Evolutionary conservation across 2,888 invertebrate genomes (phyloP), one percentile per base, ranked within the genome.

Genomic region (Cryptocephalus moraei): DNA sequence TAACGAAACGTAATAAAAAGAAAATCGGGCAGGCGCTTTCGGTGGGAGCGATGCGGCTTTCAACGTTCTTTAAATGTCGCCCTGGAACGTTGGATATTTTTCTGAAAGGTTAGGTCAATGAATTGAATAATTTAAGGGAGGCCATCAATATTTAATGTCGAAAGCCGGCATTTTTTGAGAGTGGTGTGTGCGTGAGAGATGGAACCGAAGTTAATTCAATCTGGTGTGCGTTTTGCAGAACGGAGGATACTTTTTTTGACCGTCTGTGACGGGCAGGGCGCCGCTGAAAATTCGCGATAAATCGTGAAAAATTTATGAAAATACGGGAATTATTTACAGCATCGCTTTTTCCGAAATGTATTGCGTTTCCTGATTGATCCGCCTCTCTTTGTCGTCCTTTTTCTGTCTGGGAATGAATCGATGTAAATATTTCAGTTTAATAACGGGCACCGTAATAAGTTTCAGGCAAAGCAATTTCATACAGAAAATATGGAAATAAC

Each of bases 231-330:
- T 55, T 52, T 56, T 52, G 52, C 49, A 49, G 51, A 55, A 52
- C 46, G 51, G 52, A 53, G 52, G 47, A 54, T 55, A 55, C 55
- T 22, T 56, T 57, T 56, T 56, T 56, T 52, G 58, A 50, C 52
- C 55, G 57, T 59, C 59, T 60, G 58, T 56, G 56, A 58, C 56
- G 59, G 56, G 54, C 32, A 10, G 33, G 39, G 32, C 22, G 33
- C 9, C 43, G 49, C 56, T 55, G 59, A 59, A 53, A 62, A 58
- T 57, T 60, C 54, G 56, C 60, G 61, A 63, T 62, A 62, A 62
- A 60, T 59, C 56, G 48, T 63, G 43, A 64, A 65, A 62, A 59
- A 64, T 65, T 62, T 59, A 64, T 56, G 57, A 56, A 56, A 56
- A 56, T 54, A 48, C 55, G 45, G 52, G 53, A 59, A 60, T 60